Conservation (phyloP, 1,140 invertebrate species). For the Cataglyphis hispanica region DNA sequence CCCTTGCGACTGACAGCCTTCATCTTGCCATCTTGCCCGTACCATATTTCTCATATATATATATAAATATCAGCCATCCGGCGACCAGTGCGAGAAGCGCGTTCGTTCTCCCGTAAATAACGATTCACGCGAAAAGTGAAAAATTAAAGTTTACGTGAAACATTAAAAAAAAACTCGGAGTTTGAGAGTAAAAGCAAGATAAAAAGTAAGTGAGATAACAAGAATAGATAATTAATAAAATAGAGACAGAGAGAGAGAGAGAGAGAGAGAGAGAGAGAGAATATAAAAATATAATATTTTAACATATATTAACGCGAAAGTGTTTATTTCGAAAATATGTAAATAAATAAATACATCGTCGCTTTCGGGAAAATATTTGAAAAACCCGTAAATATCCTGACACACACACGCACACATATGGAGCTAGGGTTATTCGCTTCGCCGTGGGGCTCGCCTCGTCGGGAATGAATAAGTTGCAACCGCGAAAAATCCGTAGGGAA, state of each 20-base stretch:
- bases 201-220: neutral
- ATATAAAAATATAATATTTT: neutral
- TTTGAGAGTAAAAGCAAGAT: neutral
- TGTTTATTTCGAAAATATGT: neutral
- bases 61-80: slow-evolving; percentile 41
- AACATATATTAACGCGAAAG: neutral
- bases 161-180: neutral
- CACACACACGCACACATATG: neutral
- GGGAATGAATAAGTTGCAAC: slow-evolving; percentile 24
- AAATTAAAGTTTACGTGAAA: no score
- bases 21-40: slow-evolving; percentile 55
- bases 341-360: neutral
- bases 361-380: neutral
- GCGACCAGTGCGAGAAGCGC: neutral
- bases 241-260: no score
- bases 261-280: no score
- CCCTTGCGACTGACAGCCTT: slow-evolving; percentile 73
- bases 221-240: neutral
- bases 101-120: neutral
- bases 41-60: slow-evolving; percentile 66
- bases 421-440: slow-evolving; percentile 24
- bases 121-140: neutral
- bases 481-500: slow-evolving; percentile 46
- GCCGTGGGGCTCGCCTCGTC: neutral
- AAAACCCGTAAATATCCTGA: slow-evolving; percentile 24